Base-by-base conservation (phyloP, 2,797 vertebrate genomes). In the Echiichthys vipera region DNA sequence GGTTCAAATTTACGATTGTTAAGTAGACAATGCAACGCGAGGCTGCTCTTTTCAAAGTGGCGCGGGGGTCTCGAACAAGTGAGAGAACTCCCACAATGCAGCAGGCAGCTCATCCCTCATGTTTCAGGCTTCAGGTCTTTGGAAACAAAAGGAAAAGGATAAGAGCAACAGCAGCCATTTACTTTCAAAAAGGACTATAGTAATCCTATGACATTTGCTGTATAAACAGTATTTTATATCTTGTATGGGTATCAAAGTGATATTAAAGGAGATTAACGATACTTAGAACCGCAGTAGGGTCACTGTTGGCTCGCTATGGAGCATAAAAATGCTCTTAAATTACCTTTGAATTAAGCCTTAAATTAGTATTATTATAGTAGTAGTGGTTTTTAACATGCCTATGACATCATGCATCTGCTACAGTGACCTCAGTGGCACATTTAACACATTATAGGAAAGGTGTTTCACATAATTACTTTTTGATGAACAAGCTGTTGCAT, bases 1-100 rank as follows among this genome's bases (percentile, higher is more conserved):
- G 93, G 92, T 94, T 94, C 92, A 95, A 92, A 94, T 94, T 93
- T 94, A 95, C 93, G 91, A 95, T 94, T 94, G 93, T 94, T 93
- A 88, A 85, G 87, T 85, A 94, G 92, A 94, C 94, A 95, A 94
- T 90, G 81, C 74, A 74, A 53, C 88, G 63, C 81, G 76, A 77
- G 63, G 79, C 89, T 84, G 81, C 78, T 85, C 81, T 86, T 93
- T 90, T 91, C 71, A 88, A 78, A 90, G 89, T 88, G 84, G 89
- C 51, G 59, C 86, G 73, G 84, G 89, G 90, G 87, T 89, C 89
- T 90, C 53, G 30, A 82, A 87, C 79, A 83, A 91, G 84, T 74
- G 86, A 81, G 79, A 83, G 91, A 92, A 91, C 89, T 89, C 90
- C 91, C 91, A 88, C 87, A 84, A 87, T 81, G 91, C 88, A 65